Base-by-base conservation (phyloP, 1,140 invertebrate species). In the Sesamia nonagrioides region DNA sequence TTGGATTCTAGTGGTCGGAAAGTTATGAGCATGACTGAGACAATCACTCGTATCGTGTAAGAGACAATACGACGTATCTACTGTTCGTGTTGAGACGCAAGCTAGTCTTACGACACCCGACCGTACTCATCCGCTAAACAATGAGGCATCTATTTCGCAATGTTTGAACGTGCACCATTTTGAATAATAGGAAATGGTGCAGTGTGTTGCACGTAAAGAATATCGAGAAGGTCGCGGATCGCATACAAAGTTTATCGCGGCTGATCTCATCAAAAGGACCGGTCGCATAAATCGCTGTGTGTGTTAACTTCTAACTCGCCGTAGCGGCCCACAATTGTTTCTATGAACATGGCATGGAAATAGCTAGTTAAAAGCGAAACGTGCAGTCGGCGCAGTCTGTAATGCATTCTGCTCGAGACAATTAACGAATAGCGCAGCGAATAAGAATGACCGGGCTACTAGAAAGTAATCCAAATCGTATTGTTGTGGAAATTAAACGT, bases 261-360 rank as follows among this genome's bases (percentile, higher is more conserved):
- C 80, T 93, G 92, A 94, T 92, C 89, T 94, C 93, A 94, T 94
- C 93, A 94, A 94, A 94, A 83, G 87, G 84, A 89, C 93, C 92
- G 93, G 91, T 87, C 86, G 86, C 89, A 89, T 91, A 89, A 92
- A 91, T 88, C 86, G 84, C 81, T 83, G 84, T 88, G 86, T 89
- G 88, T 89, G 87, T 85, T 75, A 88, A 90, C 87, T 89, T 87
- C 88, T 91, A 88, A 90, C 87, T 82, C 80, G 85, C 83, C 88
- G 85, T 86, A 69, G 79, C 77, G 60, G 81, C 78, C 79, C 83
- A 79, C 91, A 83, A 92, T 92, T 91, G 88, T 91, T 91, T 91
- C 88, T 91, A 82, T 90, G 88, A 89, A 89, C 82, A 81, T 79
- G 78, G 91, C 86, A 89, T 93, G 88, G 88, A 90, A 93, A 92